phyloP scores from a whole-genome alignment of 2,888 invertebrate species.

The Eristalis intricaria region DNA sequence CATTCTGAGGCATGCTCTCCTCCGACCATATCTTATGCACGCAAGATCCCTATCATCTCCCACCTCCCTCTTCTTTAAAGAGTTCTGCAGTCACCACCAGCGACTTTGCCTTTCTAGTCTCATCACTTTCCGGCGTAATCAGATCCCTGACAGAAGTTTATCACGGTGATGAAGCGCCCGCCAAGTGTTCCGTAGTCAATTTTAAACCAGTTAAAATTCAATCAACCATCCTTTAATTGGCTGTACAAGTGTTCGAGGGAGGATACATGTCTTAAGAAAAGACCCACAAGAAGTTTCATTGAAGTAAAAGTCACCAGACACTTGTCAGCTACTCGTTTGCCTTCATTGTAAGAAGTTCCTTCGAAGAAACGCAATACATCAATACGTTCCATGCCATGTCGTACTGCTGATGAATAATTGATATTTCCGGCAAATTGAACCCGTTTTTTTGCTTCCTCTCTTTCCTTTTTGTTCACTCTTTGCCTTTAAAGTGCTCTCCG shows the following conservation, averaged over 20 bases:
- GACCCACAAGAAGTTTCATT: background rate
- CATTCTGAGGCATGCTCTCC: too few relatives aligned
- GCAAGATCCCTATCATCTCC: too few relatives aligned
- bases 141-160: background rate
- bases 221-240: background rate
- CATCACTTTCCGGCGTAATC: too few relatives aligned
- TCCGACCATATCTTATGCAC: too few relatives aligned
- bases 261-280: background rate
- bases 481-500: background rate
- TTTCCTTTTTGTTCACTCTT: background rate
- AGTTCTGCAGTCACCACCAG: too few relatives aligned
- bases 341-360: background rate
- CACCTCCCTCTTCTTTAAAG: too few relatives aligned
- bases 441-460: background rate
- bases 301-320: background rate
- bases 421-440: background rate
- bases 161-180: too few relatives aligned
- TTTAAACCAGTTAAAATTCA: background rate
- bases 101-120: too few relatives aligned
- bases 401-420: background rate
- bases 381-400: background rate
- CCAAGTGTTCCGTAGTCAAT: background rate
- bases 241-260: background rate
- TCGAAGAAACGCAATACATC: background rate
- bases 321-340: background rate